Base-by-base conservation (phyloP, 1,140 invertebrate genomes). In the Bemisia tabaci region DNA sequence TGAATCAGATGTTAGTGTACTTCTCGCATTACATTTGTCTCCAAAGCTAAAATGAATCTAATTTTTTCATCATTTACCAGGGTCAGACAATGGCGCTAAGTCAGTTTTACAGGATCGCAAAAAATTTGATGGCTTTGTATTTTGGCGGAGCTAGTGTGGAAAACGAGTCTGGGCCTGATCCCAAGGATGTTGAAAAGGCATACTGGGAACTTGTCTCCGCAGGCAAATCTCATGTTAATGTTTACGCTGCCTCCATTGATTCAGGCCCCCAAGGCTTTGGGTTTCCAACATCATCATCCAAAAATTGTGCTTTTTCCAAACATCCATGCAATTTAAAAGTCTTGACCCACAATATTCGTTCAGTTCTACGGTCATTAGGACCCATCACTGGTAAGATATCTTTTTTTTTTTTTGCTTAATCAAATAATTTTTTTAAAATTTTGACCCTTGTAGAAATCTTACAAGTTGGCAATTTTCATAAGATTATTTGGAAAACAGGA, bases 251-350 rank as follows among this genome's bases (percentile, higher is more conserved):
- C 0, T 93, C 91, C 33, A 90, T 97, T 39, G 94, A 95, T 76
- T 94, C 90, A 1, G 88, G 89, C 33, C 85, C 85, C 1, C 86
- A 87, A 73, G 91, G 91, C 0, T 94, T 91, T 77, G 92, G 92
- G 1, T 96, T 96, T 75, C 89, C 91, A 1, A 83, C 84, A 62
- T 82, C 33, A 48, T 48, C 33, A 48, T 48, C 83, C 0, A 89
- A 88, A 74, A 86, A 85, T 22, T 82, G 68, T 17, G 76, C 87
- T 0, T 90, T 88, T 74, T 85, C 86, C 1, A 85, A 85, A 73
- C 92, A 95, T 79, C 87, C 91, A 0, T 97, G 94, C 94, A 97
- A 96, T 78, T 81, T 95, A 0, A 96, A 97, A 79, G 87, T 92
- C 1, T 75, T 97, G 5, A 91, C 89, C 1, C 89, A 92, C 69